Base-by-base conservation (phyloP, 2,113 vertebrate genomes). In the Cinclus mexicanus region DNA sequence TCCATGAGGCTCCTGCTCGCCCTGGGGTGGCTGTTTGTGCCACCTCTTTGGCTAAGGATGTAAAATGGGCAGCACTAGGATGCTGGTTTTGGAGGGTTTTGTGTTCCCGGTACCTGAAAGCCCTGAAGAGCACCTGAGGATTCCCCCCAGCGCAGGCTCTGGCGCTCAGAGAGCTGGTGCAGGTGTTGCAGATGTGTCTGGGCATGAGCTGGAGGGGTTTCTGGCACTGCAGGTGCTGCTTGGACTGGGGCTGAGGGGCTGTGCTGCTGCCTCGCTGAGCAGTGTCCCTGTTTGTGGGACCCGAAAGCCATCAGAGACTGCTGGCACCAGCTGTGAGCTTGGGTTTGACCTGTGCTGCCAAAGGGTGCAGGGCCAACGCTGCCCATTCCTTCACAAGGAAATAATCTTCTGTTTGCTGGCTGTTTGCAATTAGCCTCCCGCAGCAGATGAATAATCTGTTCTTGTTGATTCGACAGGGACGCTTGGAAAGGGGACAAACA, bases 361-460 rank as follows among this genome's bases (percentile, higher is more conserved):
- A 76, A 63, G 14, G 49, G 63, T 26, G 14, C 85, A 14, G 47
- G 68, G 44, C 67, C 57, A 25, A n/a, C 1, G 4, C 90, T 89
- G 88, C 63, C 92, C 95, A 26, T 81, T 69, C 80, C 92, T 87
- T 49, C 60, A 26, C 82, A 37, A 19, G 5, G 39, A 47, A 41
- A 85, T 68, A 23, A 93, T 84, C 65, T 68, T 75, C 83, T 81
- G 80, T 37, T 93, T 81, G 63, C 83, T 3, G 39, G 79, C 79
- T 91, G 91, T 83, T 78, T 88, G 96, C 95, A 92, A 75, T 92
- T 78, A 91, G 81, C 81, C 53, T 86, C 87, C 90, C 55, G 83
- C 87, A 78, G 94, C 95, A 95, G 97, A 91, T 94, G 94, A 94
- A 94, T 90, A 83, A 89, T 94, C 92, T 55, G 90, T 89, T 91